These are phyloP conservation scores for Danio choprae DNA, from an alignment of 2,797 vertebrate species.

Conservation along the genomic window DNA sequence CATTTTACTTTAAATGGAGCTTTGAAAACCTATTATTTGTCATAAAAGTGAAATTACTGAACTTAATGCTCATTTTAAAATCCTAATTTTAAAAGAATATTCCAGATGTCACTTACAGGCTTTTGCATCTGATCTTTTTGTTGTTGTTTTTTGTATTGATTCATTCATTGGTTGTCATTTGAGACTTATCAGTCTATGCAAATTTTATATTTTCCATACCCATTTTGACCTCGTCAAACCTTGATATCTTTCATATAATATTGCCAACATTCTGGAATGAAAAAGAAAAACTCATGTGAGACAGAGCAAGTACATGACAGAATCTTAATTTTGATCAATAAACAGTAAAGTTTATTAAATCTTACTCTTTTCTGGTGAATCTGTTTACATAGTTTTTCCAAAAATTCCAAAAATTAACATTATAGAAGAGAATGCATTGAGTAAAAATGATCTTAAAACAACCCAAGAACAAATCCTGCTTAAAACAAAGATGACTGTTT, in stretches of 20 bases:
- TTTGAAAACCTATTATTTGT: no score
- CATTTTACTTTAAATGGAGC: no score
- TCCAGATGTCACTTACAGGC: no score
- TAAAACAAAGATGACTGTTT: background rate
- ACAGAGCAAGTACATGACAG: no score
- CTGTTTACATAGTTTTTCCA: background rate
- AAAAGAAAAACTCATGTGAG: background rate
- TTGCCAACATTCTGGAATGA: background rate
- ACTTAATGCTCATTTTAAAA: no score
- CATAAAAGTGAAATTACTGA: no score
- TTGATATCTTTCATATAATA: background rate
- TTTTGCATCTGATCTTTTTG: background rate
- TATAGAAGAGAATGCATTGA: background rate
- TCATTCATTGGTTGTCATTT: no score
- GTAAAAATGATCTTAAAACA: background rate
- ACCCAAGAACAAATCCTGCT: background rate
- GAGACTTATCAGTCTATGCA: background rate
- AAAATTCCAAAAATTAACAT: no score
- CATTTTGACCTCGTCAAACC: no score
- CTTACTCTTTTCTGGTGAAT: background rate
- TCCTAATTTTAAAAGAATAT: no score
- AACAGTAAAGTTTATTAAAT: background rate
- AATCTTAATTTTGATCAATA: background rate
- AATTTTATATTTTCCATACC: background rate
- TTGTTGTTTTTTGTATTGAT: no score